phyloP scores from a whole-genome alignment of 2,797 vertebrate species.

The Peromyscus aztecus region DNA sequence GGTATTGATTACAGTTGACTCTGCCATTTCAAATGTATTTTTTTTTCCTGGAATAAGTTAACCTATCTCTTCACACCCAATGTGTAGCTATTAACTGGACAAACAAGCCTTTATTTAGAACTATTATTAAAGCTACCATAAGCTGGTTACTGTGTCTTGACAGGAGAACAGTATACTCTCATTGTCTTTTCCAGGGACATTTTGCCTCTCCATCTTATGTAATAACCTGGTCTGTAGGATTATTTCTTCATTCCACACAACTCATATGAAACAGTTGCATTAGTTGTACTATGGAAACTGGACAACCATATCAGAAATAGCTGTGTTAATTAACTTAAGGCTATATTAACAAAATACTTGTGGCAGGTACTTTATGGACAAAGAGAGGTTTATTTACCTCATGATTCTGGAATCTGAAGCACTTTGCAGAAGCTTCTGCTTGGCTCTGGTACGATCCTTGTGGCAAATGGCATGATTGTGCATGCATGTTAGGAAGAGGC shows the following conservation, averaged over 20 bases:
- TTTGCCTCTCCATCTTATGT: neutral
- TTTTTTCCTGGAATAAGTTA: neutral
- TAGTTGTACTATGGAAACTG: neutral
- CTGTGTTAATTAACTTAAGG: neutral
- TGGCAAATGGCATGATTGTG: neutral
- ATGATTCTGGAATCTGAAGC: neutral
- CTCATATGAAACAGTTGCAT: neutral
- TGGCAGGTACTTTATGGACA: neutral
- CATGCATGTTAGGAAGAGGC: neutral
- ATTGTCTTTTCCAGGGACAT: neutral
- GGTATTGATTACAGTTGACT: neutral
- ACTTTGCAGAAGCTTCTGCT: neutral
- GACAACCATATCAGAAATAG: neutral
- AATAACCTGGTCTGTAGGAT: neutral
- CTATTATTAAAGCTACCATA: slow-evolving; percentile 9
- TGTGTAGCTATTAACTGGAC: neutral
- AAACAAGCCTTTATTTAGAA: neutral
- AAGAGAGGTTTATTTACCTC: neutral
- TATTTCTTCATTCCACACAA: neutral
- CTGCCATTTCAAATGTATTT: neutral
- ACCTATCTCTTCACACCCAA: neutral
- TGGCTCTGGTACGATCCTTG: neutral
- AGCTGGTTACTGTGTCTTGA: neutral
- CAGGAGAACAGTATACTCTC: neutral
- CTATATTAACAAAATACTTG: neutral